phyloP scores from a whole-genome alignment of 2,888 invertebrate genomes.

The Lucinisca nassula region DNA sequence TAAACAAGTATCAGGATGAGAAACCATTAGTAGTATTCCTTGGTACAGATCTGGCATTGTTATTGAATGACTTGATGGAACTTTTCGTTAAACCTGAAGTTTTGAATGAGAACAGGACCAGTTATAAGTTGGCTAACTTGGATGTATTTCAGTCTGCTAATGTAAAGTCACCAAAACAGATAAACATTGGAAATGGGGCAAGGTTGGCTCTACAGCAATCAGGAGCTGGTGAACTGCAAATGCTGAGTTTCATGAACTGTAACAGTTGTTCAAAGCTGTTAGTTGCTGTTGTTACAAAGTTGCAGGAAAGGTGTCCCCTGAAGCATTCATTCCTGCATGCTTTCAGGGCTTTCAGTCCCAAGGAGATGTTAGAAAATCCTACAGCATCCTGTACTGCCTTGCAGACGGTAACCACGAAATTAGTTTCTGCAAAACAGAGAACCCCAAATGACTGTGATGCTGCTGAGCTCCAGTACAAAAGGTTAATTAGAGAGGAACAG shows the following conservation, averaged over 20 bases:
- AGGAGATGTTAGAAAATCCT: not conserved
- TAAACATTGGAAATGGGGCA: not conserved
- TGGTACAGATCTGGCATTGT: not conserved
- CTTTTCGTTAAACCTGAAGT: constrained; percentile 6
- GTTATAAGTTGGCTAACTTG: constrained; percentile 7
- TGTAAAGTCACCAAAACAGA: constrained; percentile 5
- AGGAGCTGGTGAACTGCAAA: not conserved
- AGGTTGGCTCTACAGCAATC: constrained; percentile 2
- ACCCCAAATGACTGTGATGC: not conserved
- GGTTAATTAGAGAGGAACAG: not conserved
- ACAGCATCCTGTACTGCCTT: not conserved
- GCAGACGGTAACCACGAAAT: not conserved
- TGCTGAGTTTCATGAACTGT: not conserved
- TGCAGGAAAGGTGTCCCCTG: constrained; percentile 3
- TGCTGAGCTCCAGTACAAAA: constrained; percentile 7
- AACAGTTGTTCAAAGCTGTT: not conserved
- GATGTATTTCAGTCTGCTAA: not conserved
- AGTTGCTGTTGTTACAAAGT: constrained; percentile 4
- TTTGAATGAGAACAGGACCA: not conserved
- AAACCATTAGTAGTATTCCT: not conserved
- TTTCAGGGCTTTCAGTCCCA: constrained; percentile 1
- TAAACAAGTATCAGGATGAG: constrained; percentile 7
- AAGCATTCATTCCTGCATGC: not conserved
- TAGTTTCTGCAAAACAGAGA: not conserved
- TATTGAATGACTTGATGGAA: constrained; percentile 1